Evolutionary conservation across 2,113 vertebrate genomes (phyloP).

Genomic region (Chamaetylas fuelleborni): DNA sequence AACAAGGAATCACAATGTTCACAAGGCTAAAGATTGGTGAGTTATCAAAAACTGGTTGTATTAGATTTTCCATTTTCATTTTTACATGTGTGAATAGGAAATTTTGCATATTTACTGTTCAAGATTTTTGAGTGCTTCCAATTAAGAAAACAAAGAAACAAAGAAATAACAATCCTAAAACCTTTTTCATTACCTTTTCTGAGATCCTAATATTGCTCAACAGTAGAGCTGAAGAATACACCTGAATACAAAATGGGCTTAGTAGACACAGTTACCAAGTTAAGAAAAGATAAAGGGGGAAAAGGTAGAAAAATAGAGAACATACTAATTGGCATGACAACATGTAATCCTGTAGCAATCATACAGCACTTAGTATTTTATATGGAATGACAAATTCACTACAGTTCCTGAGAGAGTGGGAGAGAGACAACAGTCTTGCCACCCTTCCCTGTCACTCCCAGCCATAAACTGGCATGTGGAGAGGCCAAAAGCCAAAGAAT

Average conservation of each 20-base stretch:
- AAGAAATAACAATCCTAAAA: background rate
- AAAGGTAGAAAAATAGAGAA: background rate
- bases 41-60: background rate
- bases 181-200: background rate
- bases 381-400: conserved; percentile 7
- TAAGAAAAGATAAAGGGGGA: background rate
- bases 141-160: background rate
- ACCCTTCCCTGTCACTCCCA: background rate
- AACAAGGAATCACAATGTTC: background rate
- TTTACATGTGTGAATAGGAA: background rate
- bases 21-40: background rate
- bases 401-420: background rate
- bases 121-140: background rate
- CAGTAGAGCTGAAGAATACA: background rate
- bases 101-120: background rate
- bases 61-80: background rate
- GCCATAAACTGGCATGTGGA: background rate
- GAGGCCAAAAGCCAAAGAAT: background rate
- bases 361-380: background rate
- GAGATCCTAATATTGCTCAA: background rate
- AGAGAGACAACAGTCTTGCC: background rate
- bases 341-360: background rate
- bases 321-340: background rate
- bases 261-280: background rate
- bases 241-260: background rate